Evolutionary conservation across 2,888 invertebrate species (phyloP), one percentile per base, ranked within the genome.

Genomic region (Julus scandinavius): DNA sequence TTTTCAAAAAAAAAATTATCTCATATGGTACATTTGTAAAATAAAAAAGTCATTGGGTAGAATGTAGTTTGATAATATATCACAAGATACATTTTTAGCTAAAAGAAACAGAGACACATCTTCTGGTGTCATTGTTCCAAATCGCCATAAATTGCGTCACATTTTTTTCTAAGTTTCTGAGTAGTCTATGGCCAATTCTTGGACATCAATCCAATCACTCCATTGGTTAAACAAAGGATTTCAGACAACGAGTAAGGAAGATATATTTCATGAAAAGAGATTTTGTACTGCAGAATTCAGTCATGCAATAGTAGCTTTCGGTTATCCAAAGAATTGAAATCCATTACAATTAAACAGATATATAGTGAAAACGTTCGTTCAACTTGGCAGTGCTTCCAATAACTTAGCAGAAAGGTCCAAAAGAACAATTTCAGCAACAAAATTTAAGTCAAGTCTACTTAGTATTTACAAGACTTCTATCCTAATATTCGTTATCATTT

Each of bases 271-370:
- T 29, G 29, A 29, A 1, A 29, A 11, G 2, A 9, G 11, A 7
- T 29, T 29, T 72, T 72, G 7, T 29, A 2, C 13, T 11, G 11
- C 11, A 29, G 72, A 29, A 72, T 9, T 63, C 63, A 63, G n/a
- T 63, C 63, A 20, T 20, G 63, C 63, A 63, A 72, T 72, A 72
- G n/a, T 29, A 72, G 29, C 2, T 72, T 29, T 72, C 29, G 29
- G 9, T 72, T 29, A 72, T 72, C 72, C 72, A 11, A 72, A 72
- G 72, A 72, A 72, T 29, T 9, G 72, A 29, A 72, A 72, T 72
- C 72, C 72, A 72, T 72, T 72, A 72, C 72, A 29, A 72, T 72
- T 72, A 72, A 20, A 72, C 29, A 20, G 72, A 29, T 72, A 29
- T 72, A 72, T 72, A 29, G 29, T 72, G 72, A 45, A 45, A 45